Conservation (phyloP, 2,797 vertebrate species). For the Tenualosa thibaudeaui region DNA sequence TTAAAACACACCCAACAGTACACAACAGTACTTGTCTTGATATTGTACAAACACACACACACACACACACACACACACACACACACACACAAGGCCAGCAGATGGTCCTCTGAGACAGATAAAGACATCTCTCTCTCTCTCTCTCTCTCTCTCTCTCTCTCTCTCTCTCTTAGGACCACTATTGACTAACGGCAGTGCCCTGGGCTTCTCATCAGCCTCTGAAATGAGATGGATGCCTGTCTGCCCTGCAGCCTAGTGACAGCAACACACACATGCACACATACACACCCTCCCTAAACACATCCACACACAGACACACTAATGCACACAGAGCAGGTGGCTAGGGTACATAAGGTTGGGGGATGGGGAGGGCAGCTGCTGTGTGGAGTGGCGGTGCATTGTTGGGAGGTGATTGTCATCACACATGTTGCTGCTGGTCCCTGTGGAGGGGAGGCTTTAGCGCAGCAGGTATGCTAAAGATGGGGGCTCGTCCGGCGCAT, state of each 20-base stretch:
- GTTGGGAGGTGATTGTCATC: slow-evolving; percentile 42
- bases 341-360: slow-evolving; percentile 59
- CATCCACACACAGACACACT: neutral
- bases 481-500: neutral
- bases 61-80: slow-evolving; percentile 25
- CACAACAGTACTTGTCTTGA: too few relatives aligned
- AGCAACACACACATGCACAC: neutral
- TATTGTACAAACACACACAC: neutral
- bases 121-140: slow-evolving; percentile 60
- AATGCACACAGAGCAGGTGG: slow-evolving; percentile 58
- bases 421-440: slow-evolving; percentile 30
- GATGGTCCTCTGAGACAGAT: slow-evolving; percentile 67
- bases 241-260: slow-evolving; percentile 16
- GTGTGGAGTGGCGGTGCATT: slow-evolving; percentile 43
- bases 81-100: slow-evolving; percentile 49
- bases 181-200: slow-evolving; percentile 49
- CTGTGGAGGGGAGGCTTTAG: slow-evolving; percentile 18
- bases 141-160: slow-evolving; percentile 44
- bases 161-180: slow-evolving; percentile 50
- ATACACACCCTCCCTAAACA: neutral
- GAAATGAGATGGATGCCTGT: slow-evolving; percentile 21
- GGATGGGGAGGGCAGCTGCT: slow-evolving; percentile 39
- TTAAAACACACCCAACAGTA: neutral
- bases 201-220: slow-evolving; percentile 55
- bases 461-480: slow-evolving; percentile 30